Conservation (phyloP, 2,888 invertebrate species). For the Pediacus dermestoides region DNA sequence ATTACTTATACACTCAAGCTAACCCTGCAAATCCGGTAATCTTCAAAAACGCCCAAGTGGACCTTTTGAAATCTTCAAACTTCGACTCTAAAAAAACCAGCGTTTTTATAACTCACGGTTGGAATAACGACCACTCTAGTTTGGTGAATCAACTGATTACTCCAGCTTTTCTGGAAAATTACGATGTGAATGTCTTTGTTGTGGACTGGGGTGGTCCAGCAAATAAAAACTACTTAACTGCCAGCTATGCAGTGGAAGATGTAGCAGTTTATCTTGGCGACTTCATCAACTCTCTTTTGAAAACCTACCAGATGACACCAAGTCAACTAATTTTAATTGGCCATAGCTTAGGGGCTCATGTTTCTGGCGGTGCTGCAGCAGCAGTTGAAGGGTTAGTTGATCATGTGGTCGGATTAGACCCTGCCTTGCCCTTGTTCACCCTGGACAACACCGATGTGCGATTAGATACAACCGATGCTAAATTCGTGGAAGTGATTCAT, state of each 20-base stretch:
- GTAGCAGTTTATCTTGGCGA: constrained; percentile 32
- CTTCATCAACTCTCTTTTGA: constrained; percentile 31
- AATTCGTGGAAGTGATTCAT: constrained; percentile 44
- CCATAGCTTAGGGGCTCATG: constrained; percentile 40
- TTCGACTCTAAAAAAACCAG: constrained; percentile 28
- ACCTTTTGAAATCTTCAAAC: constrained; percentile 13
- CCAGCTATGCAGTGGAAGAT: constrained; percentile 25
- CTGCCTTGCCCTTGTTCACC: constrained; percentile 39
- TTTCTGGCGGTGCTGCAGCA: constrained; percentile 36
- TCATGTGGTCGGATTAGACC: constrained; percentile 43
- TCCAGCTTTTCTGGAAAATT: constrained; percentile 26
- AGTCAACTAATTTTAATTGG: constrained; percentile 32
- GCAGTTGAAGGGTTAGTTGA: constrained; percentile 25
- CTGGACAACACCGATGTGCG: constrained; percentile 31
- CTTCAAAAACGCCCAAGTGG: constrained; percentile 16
- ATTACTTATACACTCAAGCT: constrained; percentile 29
- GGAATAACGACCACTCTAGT: constrained; percentile 34
- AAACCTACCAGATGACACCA: constrained; percentile 23
- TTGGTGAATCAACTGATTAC: constrained; percentile 28
- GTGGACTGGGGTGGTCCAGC: constrained; percentile 40
- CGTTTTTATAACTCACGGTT: constrained; percentile 42
- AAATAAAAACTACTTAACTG: constrained; percentile 25
- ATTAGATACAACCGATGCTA: constrained; percentile 39
- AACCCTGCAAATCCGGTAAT: constrained; percentile 18
- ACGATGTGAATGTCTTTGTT: constrained; percentile 41